phyloP scores from a whole-genome alignment of 2,888 invertebrate species.

The Philereme vetulata region DNA sequence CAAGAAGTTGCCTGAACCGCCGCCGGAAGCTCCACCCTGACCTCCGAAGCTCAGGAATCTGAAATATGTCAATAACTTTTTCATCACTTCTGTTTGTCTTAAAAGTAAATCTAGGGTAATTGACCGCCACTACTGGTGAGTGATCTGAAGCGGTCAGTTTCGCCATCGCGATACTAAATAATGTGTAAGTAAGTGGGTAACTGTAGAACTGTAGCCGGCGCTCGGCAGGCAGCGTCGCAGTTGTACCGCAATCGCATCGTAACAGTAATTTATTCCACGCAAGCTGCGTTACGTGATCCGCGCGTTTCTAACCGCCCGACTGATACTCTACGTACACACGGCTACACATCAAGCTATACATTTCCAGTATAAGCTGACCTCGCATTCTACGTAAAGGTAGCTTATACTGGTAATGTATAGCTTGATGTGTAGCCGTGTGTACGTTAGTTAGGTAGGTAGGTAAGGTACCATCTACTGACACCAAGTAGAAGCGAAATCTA shows the following conservation, averaged over 20 bases:
- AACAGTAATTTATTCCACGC: constrained; percentile 46
- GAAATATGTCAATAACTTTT: constrained; percentile 22
- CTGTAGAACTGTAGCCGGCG: constrained; percentile 16
- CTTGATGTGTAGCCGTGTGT: too few species aligned
- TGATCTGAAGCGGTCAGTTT: not conserved
- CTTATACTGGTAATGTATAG: too few species aligned
- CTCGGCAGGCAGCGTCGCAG: constrained; percentile 19
- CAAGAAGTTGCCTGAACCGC: constrained; percentile 94
- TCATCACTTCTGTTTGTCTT: not conserved
- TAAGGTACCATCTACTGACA: too few species aligned
- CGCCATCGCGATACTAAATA: constrained; percentile 2
- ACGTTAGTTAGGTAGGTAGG: too few species aligned
- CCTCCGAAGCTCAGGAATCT: constrained; percentile 87
- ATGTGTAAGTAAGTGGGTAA: constrained; percentile 5
- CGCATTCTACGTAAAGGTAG: too few species aligned
- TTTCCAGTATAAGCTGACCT: too few species aligned
- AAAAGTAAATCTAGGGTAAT: not conserved
- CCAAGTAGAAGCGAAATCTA: constrained; percentile 46
- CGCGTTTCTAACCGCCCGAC: constrained; percentile 26
- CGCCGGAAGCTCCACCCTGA: constrained; percentile 79
- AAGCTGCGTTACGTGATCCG: constrained; percentile 47
- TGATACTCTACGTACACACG: not conserved
- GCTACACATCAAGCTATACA: too few species aligned
- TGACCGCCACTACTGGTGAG: not conserved
- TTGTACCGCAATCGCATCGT: constrained; percentile 36